Percentiles rank a stretch among this genome's conserved stretches.
phyloP scores from a whole-genome alignment of 2,888 invertebrate species.

The Drosophila neonasuta region DNA sequence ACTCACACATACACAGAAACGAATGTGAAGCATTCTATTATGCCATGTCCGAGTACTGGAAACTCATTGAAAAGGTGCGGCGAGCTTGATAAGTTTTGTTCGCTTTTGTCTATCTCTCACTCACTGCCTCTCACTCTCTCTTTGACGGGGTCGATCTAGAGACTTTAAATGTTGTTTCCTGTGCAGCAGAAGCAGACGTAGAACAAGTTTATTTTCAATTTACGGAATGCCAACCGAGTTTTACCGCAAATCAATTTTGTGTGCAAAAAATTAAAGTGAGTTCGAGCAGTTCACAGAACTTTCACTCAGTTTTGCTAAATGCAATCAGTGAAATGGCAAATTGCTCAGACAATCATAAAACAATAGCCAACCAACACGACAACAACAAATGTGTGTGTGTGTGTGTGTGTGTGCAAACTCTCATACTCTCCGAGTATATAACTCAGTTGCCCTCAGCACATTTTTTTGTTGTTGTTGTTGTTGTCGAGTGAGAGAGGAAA shows the following conservation, averaged over 20 bases:
- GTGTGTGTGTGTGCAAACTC: no score
- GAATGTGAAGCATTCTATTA: not conserved
- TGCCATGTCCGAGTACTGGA: not conserved
- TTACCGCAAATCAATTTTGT: not conserved
- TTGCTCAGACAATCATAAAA: constrained; percentile 47
- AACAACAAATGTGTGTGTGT: not conserved
- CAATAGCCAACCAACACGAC: constrained; percentile 16
- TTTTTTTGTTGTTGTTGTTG: no score
- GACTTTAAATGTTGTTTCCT: not conserved
- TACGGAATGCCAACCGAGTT: not conserved
- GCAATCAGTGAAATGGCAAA: constrained; percentile 60
- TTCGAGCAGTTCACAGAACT: constrained; percentile 23
- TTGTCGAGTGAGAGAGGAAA: constrained; percentile 27
- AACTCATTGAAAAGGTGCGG: no score
- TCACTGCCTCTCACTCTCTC: not conserved
- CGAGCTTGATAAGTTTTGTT: not conserved
- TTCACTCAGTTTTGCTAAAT: constrained; percentile 42
- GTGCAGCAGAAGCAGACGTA: not conserved
- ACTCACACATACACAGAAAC: not conserved
- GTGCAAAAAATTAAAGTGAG: constrained; percentile 3
- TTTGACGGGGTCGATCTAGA: not conserved
- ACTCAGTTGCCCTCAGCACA: constrained; percentile 23
- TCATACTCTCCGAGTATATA: constrained; percentile 2
- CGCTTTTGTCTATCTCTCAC: not conserved
- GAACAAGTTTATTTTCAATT: constrained; percentile 2